Conservation (phyloP, 2,797 vertebrate species). For the Corythornis leucogaster region DNA sequence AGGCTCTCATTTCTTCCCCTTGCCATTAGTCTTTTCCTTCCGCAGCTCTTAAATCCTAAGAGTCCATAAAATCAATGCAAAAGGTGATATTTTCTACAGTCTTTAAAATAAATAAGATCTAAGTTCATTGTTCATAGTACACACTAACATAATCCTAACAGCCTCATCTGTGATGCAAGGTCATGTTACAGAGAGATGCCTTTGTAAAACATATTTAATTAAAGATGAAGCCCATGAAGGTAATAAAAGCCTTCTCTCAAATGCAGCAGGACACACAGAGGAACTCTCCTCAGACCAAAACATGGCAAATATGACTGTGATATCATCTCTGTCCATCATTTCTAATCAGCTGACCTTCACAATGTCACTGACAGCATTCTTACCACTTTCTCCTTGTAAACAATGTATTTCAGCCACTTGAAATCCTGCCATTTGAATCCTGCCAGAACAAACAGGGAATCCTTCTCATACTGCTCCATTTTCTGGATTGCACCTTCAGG, state of each 20-base stretch:
- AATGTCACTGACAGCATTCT: constrained; percentile 40
- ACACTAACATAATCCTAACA: not conserved
- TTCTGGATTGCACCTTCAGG: constrained; percentile 97
- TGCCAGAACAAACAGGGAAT: constrained; percentile 94
- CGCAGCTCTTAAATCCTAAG: not conserved
- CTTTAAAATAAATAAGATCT: not conserved
- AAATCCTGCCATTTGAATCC: constrained; percentile 98
- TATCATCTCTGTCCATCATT: not conserved
- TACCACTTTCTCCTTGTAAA: constrained; percentile 96
- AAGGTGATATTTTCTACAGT: not conserved
- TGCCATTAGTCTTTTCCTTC: not conserved
- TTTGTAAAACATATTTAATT: not conserved
- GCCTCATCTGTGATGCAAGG: not conserved
- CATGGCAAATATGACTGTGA: not conserved
- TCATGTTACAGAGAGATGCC: not conserved
- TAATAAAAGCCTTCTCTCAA: not conserved
- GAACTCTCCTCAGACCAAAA: not conserved
- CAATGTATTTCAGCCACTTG: constrained; percentile 96
- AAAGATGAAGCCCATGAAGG: not conserved
- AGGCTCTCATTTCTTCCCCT: not conserved
- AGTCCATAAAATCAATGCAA: not conserved
- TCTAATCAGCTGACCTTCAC: not conserved
- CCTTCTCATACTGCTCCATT: constrained; percentile 89
- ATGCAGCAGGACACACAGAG: not conserved
- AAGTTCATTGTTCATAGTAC: not conserved